Conservation (phyloP, 1,140 invertebrate species). For the Ganaspis sp. region DNA sequence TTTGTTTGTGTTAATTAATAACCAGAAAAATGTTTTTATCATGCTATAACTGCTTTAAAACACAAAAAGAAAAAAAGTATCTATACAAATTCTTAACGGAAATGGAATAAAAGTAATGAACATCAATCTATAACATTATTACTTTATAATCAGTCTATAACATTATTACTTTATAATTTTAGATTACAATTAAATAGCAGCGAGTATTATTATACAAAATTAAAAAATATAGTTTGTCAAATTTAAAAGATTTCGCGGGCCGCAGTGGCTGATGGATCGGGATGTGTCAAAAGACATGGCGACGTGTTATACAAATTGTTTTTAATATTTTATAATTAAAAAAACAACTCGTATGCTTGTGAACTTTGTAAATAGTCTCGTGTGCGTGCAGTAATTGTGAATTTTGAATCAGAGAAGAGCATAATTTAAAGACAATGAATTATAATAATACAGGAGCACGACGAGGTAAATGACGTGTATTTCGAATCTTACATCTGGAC, state of each 20-base stretch:
- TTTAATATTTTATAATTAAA: conserved; percentile 46
- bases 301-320: conserved; percentile 56
- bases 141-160: no score
- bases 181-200: no score
- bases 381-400: conserved; percentile 34
- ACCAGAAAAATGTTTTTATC: no score
- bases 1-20: no score
- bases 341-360: conserved; percentile 37
- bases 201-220: no score
- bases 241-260: conserved; percentile 67
- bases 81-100: no score
- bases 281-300: conserved; percentile 56
- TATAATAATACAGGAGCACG: conserved; percentile 70
- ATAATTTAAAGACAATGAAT: conserved; percentile 63
- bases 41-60: no score
- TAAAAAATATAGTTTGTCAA: no score
- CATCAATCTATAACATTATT: no score
- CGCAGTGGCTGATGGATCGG: conserved; percentile 52
- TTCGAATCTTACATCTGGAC: not conserved
- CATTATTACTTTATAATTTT: no score
- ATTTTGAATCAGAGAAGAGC: conserved; percentile 33
- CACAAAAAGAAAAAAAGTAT: no score
- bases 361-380: conserved; percentile 44
- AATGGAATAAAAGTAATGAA: no score
- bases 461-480: conserved; percentile 65